These are phyloP conservation scores for Diabrotica virgifera DNA, from an alignment of 1,140 invertebrate genomes.

Conservation along the genomic window DNA sequence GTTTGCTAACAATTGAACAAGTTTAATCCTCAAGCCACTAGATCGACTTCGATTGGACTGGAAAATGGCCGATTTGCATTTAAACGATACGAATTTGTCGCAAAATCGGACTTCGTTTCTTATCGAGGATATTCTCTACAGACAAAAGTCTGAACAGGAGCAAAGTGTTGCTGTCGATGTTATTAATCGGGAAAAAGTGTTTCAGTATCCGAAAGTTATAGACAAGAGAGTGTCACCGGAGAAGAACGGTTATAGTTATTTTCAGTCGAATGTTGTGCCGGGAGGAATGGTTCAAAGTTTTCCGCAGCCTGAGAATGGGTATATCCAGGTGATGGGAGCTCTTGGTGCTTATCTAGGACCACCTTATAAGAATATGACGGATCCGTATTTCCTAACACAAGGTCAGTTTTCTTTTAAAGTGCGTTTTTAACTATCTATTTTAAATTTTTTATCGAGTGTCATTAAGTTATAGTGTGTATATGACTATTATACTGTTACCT, in stretches of 20 bases:
- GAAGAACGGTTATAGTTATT: constrained; percentile 36
- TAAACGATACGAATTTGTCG: constrained; percentile 29
- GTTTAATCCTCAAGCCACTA: constrained; percentile 20
- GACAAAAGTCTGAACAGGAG: constrained; percentile 53
- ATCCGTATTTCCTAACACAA: constrained; percentile 66
- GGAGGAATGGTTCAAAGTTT: constrained; percentile 33
- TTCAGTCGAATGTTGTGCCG: constrained; percentile 36
- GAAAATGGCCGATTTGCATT: constrained; percentile 14
- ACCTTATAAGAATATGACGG: constrained; percentile 62
- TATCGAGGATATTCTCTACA: constrained; percentile 77
- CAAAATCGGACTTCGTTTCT: constrained; percentile 64
- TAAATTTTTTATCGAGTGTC: too few relatives aligned
- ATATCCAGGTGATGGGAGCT: constrained; percentile 62
- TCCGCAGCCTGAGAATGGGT: constrained; percentile 39
- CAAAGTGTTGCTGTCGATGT: constrained; percentile 9
- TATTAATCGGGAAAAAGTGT: constrained; percentile 22
- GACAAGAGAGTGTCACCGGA: constrained; percentile 26
- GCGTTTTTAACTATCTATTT: too few relatives aligned
- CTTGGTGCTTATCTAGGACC: constrained; percentile 58
- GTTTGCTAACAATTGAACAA: constrained; percentile 29
- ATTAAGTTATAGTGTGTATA: too few relatives aligned
- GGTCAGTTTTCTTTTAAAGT: constrained; percentile 46
- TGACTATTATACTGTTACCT: too few relatives aligned
- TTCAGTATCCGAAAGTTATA: constrained; percentile 21
- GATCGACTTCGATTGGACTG: background rate